Evolutionary conservation across 2,797 vertebrate genomes (phyloP).

Genomic region (Argya squamiceps): DNA sequence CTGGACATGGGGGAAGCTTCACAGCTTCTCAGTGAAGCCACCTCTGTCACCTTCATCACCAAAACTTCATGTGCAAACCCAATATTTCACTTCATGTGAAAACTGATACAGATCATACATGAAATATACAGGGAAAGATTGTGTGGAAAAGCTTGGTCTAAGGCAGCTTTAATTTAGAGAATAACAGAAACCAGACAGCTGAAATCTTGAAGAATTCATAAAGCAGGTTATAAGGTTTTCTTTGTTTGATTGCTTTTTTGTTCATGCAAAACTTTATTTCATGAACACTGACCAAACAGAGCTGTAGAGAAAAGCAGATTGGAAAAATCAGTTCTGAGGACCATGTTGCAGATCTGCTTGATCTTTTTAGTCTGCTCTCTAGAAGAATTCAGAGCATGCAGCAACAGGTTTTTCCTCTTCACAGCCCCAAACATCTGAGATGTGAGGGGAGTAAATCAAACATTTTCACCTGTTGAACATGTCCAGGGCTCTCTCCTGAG

Average conservation of each 20-base stretch:
- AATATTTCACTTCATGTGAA: background rate
- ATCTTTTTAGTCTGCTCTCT: background rate
- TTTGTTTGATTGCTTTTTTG: no score
- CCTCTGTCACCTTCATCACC: background rate
- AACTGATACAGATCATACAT: rapidly evolving
- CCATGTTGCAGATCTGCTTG: background rate
- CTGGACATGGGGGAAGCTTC: background rate
- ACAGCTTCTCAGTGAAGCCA: background rate
- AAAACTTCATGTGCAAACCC: background rate
- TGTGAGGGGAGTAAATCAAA: background rate
- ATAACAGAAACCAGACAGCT: background rate
- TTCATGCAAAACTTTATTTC: background rate
- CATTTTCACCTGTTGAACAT: background rate
- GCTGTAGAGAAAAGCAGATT: background rate
- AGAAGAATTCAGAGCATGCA: background rate
- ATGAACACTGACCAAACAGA: background rate
- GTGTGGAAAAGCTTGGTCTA: background rate
- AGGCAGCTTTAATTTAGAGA: background rate
- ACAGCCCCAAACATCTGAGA: background rate
- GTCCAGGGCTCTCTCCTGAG: background rate
- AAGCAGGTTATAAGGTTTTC: rapidly evolving
- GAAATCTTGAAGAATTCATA: background rate
- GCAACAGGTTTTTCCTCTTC: background rate
- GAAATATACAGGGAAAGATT: background rate
- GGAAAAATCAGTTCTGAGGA: background rate